Conservation (phyloP, 2,113 vertebrate species). For the Benitochromis conjunctus region DNA sequence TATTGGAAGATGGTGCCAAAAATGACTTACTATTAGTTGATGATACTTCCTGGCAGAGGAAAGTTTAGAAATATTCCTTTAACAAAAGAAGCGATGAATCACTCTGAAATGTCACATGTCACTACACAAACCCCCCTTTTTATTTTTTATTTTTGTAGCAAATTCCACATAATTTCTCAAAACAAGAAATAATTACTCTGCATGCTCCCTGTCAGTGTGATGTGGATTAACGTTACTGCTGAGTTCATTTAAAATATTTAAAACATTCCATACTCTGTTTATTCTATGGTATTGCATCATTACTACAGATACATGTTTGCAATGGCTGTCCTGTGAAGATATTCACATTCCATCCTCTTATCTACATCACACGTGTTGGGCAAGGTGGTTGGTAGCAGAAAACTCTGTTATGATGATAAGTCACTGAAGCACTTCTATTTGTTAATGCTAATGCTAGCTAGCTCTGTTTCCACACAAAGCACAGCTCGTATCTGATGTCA, state of each 20-base stretch:
- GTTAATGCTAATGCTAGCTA: not conserved
- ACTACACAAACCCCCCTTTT: too few species aligned
- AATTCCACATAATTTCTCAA: not conserved
- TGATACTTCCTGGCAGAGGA: not conserved
- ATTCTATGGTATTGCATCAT: rapidly evolving
- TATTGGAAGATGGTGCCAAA: not conserved
- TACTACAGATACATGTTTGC: not conserved
- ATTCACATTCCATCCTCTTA: not conserved
- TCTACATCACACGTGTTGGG: not conserved
- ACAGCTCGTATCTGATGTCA: not conserved
- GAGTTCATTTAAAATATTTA: not conserved
- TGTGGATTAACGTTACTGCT: not conserved
- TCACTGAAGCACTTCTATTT: not conserved
- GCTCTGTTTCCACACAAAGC: not conserved
- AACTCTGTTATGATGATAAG: not conserved
- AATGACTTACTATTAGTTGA: not conserved
- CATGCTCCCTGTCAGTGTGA: not conserved
- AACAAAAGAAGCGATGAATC: not conserved
- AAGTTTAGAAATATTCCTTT: not conserved
- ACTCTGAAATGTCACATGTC: not conserved
- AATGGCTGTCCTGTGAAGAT: not conserved
- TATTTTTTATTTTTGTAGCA: not conserved
- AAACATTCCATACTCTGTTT: not conserved
- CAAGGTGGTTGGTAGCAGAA: not conserved
- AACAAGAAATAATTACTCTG: not conserved